Evolutionary conservation across 2,797 vertebrate species (phyloP), one percentile per base, ranked within the genome.

Genomic region (Anabas testudineus): DNA sequence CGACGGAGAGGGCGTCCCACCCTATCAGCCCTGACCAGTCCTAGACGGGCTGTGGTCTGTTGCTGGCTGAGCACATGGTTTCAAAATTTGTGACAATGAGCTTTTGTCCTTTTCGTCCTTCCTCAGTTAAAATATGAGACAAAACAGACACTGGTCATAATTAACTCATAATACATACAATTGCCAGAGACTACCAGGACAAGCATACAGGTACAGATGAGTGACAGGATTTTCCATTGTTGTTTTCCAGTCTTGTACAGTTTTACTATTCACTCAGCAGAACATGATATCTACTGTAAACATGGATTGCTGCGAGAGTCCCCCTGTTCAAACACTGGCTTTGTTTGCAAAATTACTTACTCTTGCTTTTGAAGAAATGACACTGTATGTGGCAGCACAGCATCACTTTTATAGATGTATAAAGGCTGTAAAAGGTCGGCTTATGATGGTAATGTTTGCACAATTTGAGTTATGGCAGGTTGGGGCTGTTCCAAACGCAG

Each of bases 1-100:
- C 85, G 67, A 71, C 66, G 67, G 78, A 78, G 76, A 91, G 92
- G 91, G 69, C 87, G 76, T 87, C 86, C 76, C 81, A 69, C 71
- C 85, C 85, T 51, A 59, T 84, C 83, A 43, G 80, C 64, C 63
- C 66, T 3, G 32, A 63, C 72, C 71, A 48, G 84, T 73, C 82
- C 68, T 37, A 85, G 85, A 84, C 87, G 59, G 39, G 18, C 42
- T 46, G 65, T 43, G 67, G 66, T 84, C 76, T 64, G 70, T 63
- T 75, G 49, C 64, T n/a, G 78, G 66, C 65, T 24, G 72, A 80
- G 49, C 51, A 26, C 42, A 18, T 49, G 73, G 53, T 59, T 64
- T 65, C 66, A 67, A 59, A 67, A 78, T 81, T 63, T 75, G 42
- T 47, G 71, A 85, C 65, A 73, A 86, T 67, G 73, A 87, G 74